Evolutionary conservation across 2,888 invertebrate genomes (phyloP).

Genomic region (Oxyscelio sp.): DNA sequence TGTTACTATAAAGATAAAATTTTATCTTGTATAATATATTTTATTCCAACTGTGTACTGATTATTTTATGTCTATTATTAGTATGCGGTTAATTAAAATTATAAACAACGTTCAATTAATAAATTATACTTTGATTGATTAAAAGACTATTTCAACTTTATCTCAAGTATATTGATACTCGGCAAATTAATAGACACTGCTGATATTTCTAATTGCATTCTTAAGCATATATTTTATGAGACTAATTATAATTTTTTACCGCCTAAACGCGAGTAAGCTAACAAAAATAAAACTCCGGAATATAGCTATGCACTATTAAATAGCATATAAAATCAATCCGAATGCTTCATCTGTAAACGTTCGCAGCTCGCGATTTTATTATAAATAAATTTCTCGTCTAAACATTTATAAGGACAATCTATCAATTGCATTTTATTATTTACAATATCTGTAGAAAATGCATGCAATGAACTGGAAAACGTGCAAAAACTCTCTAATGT

Average conservation of each 20-base stretch:
- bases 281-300: conserved; percentile 16
- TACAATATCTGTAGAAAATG: not conserved
- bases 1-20: too few species aligned
- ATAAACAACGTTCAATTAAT: too few species aligned
- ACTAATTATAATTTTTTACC: conserved; percentile 21
- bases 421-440: conserved; percentile 1
- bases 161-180: not conserved
- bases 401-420: conserved; percentile 9
- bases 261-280: not conserved
- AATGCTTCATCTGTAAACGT: not conserved
- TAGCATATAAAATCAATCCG: not conserved
- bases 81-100: too few species aligned
- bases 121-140: too few species aligned
- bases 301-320: not conserved
- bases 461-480: not conserved
- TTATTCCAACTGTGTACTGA: too few species aligned
- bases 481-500: too few species aligned
- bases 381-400: conserved; percentile 13
- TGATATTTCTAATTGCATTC: not conserved
- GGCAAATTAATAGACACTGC: not conserved
- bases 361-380: conserved; percentile 2
- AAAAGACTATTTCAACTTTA: too few species aligned
- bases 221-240: not conserved
- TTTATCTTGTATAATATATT: too few species aligned
- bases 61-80: too few species aligned